Evolutionary conservation across 1,140 invertebrate species (phyloP), one percentile per base, ranked within the genome.

Genomic region (Ceratina calcarata): DNA sequence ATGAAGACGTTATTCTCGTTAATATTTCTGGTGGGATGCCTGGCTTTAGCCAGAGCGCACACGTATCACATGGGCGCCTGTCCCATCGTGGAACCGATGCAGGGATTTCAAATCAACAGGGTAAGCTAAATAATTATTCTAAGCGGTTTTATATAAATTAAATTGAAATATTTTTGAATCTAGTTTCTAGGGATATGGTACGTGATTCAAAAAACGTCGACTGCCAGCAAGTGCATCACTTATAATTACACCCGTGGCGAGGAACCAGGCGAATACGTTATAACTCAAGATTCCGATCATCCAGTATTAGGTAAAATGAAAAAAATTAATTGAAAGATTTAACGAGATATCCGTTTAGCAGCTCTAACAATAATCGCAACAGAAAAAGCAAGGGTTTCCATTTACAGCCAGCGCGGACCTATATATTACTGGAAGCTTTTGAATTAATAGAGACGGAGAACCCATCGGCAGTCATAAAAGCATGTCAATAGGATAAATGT

Each of bases 161-260:
- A 8, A 45, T 16, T 3, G 8, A 4, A 70, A n/a, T 60, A 70
- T 32, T 32, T n/a, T 57, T 57, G 55, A 57, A 57, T 18, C 55
- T 60, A 97, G 96, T 95, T 97, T 90, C 90, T 97, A 58, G 97
- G 96, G 0, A 87, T 96, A 20, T 97, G 97, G 97, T 96, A 96
- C 89, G 97, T 96, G 0, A 95, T 97, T 20, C 95, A 97, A 90
- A 97, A 97, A 91, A 97, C 96, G 2, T 96, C 96, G 10, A 97
- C 97, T 0, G 95, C 95, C 0, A 97, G 96, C 55, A 94, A 95
- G 81, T 97, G 97, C 89, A 94, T 97, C 80, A 95, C 95, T 3
- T 96, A 97, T 89, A 97, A 97, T 89, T 97, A 97, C 88, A 96
- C 95, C 0, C 93, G 93, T 70, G 94, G 94, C 0, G 94, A 95